Evolutionary conservation across 2,113 vertebrate species (phyloP), one percentile per base, ranked within the genome.

Genomic region (Columbina picui): DNA sequence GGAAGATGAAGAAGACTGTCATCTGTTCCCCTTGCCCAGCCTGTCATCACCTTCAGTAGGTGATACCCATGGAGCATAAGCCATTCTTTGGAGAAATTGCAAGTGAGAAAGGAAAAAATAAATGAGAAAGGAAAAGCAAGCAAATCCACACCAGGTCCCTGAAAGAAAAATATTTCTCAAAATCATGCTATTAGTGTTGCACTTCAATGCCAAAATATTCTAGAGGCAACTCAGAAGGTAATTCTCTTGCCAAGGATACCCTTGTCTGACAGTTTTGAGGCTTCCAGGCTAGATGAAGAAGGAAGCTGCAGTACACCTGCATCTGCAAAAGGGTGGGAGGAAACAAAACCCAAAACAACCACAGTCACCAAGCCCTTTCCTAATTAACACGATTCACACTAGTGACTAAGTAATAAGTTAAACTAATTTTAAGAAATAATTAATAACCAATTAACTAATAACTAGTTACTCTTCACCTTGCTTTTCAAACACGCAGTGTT

Each of bases 21-120:
- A 89, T 47, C 84, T 89, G 57, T 57, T 90, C 41, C 55, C 75
- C 29, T 79, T 69, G 50, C 41, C 49, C 3, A 4, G 41, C 12
- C 56, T 90, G 50, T 90, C 75, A 95, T 49, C 74, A 90, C 92
- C 79, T 88, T 65, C 79, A 77, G 68, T 1, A 85, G 81, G 67
- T 87, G 87, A 87, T 9, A 81, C 22, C 7, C 50, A 68, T 15
- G 22, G 7, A 85, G 19, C 18, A 64, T 2, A 45, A 83, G 53
- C 14, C 50, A 65, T 83, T 73, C 55, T 73, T 59, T 3, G 47
- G 26, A 41, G 57, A 85, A 70, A 82, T 4, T 57, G 0, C 43
- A 89, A 78, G n/a, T 0, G 1, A 60, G 10, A 27, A 6, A 76
- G 5, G 5, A 20, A 87, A 85, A n/a, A 90, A 68, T 50, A 14